These are phyloP conservation scores for Lissonota sp. DNA, from an alignment of 2,888 invertebrate genomes.

Conservation along the genomic window DNA sequence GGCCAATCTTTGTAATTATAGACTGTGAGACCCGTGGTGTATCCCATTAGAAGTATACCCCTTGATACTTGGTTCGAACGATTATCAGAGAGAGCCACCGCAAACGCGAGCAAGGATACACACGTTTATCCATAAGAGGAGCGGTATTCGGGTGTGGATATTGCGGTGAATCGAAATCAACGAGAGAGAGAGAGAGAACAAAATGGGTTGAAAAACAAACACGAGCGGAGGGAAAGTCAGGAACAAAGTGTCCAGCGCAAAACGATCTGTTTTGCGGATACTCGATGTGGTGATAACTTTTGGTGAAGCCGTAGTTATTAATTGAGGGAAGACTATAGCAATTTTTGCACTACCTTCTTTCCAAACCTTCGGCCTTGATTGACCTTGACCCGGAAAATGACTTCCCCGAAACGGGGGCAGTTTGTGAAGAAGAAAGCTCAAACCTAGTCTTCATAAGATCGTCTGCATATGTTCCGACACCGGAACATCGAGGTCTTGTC, in stretches of 20 bases:
- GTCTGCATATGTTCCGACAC: slow-evolving; percentile 21
- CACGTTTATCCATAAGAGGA: not conserved
- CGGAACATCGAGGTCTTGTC: slow-evolving; percentile 1
- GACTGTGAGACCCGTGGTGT: slow-evolving; percentile 76
- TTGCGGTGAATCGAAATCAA: slow-evolving; percentile 25
- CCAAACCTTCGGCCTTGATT: slow-evolving; percentile 12
- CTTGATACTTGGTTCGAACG: slow-evolving; percentile 52
- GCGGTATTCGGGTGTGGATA: slow-evolving; percentile 46
- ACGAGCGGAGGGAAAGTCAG: slow-evolving; percentile 4
- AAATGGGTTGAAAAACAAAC: slow-evolving; percentile 15
- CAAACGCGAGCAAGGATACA: slow-evolving; percentile 36
- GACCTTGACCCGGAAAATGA: slow-evolving; percentile 30
- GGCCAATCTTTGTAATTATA: slow-evolving; percentile 82
- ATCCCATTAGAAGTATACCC: slow-evolving; percentile 62
- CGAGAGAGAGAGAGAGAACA: slow-evolving; percentile 10
- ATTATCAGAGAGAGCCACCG: slow-evolving; percentile 62
- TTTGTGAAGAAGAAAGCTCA: not conserved
- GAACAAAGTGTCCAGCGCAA: slow-evolving; percentile 52
- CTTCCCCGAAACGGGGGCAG: not conserved
- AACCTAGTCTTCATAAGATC: not conserved
- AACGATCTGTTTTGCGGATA: slow-evolving; percentile 18
- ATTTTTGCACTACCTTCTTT: too few relatives aligned
- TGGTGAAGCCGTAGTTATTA: not conserved
- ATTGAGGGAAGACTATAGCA: not conserved
- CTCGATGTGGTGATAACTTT: slow-evolving; percentile 32